Evolutionary conservation across 2,113 vertebrate genomes (phyloP).

Genomic region (Pterocles burchelli): DNA sequence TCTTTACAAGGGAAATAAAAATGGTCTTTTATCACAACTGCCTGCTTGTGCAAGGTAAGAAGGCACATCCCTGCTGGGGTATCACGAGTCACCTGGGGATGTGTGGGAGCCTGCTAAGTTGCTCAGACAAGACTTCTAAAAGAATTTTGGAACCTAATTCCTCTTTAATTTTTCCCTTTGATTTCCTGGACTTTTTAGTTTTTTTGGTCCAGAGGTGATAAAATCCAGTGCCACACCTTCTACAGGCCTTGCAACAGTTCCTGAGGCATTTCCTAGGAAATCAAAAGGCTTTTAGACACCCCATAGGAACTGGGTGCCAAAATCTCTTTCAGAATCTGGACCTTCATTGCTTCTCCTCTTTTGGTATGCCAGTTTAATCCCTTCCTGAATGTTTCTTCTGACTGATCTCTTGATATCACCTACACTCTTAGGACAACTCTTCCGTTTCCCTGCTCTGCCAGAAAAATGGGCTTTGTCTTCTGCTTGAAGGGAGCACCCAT

Average conservation of each 20-base stretch:
- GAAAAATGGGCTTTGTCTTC: not conserved
- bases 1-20: constrained; percentile 42
- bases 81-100: not conserved
- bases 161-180: not conserved
- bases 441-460: not conserved
- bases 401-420: not conserved
- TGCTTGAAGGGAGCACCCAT: not conserved
- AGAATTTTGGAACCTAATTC: not conserved
- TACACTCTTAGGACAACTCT: not conserved
- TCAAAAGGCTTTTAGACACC: not conserved
- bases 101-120: not conserved
- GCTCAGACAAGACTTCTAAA: not conserved
- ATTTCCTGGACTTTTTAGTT: not conserved
- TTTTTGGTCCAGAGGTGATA: not conserved
- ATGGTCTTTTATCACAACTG: constrained; percentile 20
- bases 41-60: not conserved
- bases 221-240: not conserved
- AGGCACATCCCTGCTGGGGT: not conserved
- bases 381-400: not conserved
- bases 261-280: not conserved
- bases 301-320: not conserved
- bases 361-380: not conserved
- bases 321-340: not conserved
- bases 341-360: not conserved
- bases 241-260: not conserved